Conservation (phyloP, 2,113 vertebrate species). For the Taxidea taxus region DNA sequence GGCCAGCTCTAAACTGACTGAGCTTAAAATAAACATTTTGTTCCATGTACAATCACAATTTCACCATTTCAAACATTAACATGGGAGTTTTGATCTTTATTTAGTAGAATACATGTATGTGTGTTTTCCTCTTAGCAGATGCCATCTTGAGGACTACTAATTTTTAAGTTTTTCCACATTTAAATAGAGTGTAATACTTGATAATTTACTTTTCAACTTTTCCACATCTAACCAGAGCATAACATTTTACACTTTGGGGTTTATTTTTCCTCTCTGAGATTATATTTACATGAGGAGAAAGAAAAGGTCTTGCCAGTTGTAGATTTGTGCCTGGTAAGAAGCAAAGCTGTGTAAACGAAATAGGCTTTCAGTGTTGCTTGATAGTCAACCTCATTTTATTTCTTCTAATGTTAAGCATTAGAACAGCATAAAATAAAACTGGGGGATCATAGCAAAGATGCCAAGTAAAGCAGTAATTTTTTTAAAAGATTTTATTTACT, state of each 20-base stretch:
- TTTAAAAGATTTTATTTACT: too few species aligned
- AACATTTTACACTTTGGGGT: not conserved
- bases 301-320: not conserved
- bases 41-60: not conserved
- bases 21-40: not conserved
- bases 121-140: not conserved
- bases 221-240: not conserved
- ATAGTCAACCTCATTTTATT: not conserved
- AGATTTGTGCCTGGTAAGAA: not conserved
- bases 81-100: not conserved
- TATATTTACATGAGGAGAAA: not conserved
- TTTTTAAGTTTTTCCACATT: not conserved
- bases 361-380: not conserved
- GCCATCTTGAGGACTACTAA: not conserved
- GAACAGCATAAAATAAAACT: not conserved
- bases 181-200: not conserved
- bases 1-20: not conserved
- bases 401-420: not conserved
- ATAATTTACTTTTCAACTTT: not conserved
- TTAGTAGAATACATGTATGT: not conserved
- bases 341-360: not conserved
- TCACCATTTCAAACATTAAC: not conserved
- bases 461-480: not conserved
- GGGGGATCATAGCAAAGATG: not conserved
- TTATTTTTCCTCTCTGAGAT: conserved; percentile 18